A percentile compares a stretch with the other conserved stretches of the same genome.
Evolutionary conservation across 2,888 invertebrate species (phyloP).

Genomic region (Geophilus truncorum): DNA sequence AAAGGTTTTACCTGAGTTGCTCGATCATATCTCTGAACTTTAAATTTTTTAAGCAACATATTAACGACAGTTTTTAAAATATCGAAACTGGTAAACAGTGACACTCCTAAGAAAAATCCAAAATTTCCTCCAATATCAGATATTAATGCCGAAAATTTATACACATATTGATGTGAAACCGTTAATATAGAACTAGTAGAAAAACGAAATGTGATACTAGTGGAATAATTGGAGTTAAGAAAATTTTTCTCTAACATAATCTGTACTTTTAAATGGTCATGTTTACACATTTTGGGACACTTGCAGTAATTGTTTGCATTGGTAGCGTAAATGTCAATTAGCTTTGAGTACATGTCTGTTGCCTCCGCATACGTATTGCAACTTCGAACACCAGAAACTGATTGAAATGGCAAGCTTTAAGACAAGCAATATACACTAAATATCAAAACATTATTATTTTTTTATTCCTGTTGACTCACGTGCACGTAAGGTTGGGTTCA

Average conservation of each 20-base stretch:
- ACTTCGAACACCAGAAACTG: background rate
- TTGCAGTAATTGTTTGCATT: background rate
- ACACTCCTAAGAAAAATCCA: background rate
- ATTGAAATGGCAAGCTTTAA: background rate
- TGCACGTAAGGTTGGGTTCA: background rate
- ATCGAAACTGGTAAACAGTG: background rate
- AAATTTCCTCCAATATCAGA: background rate
- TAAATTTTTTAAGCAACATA: too few relatives aligned
- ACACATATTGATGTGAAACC: background rate
- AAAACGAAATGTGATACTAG: background rate
- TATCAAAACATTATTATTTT: too few relatives aligned
- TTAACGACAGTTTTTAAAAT: background rate
- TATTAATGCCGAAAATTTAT: background rate
- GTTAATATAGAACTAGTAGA: background rate
- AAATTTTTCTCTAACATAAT: background rate
- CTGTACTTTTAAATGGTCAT: background rate
- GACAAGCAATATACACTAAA: background rate
- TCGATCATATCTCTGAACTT: too few relatives aligned
- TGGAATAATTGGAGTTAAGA: background rate
- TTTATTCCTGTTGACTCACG: background rate
- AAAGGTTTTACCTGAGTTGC: too few relatives aligned
- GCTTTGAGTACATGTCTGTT: background rate
- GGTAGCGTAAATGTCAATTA: background rate
- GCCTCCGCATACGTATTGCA: background rate
- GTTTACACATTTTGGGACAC: background rate